Evolutionary conservation across 2,113 vertebrate species (phyloP), one percentile per base, ranked within the genome.

Genomic region (Cathartes aura): DNA sequence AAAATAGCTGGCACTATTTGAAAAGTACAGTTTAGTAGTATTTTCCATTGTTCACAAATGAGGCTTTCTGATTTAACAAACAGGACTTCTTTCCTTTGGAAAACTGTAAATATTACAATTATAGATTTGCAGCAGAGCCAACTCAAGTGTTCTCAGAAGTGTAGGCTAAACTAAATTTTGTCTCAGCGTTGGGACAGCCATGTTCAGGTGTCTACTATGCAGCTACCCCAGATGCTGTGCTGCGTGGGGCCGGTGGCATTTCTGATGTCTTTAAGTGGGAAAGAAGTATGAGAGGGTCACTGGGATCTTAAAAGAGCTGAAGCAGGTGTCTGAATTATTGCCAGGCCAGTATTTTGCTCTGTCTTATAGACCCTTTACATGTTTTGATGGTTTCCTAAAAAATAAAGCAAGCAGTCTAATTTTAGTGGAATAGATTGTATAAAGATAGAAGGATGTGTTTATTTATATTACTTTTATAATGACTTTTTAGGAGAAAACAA

Each of bases 11-110:
- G 64, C 62, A 62, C 52, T 66, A 15, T 85, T 93, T 91, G 75
- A 84, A 82, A 90, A 92, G 48, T 48, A 76, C 53, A 58, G 30
- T 87, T 76, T 60, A 72, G 86, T 75, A 60, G 64, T 79, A 68
- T 94, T 97, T 97, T 96, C 81, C 93, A 76, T 96, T 96, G 83
- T 94, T 97, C 95, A 80, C 23, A 58, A 50, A 62, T 48, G 48
- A 79, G 23, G 11, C 62, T 72, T 91, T 66, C 8, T 85, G 34
- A 58, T 94, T 87, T 85, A 82, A 75, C 20, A 82, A 56, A 53
- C 6, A 76, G 45, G 26, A 34, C 15, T 87, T 64, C 48, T 91
- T 87, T 87, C 60, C 48, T 92, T 87, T 70, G 70, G 62, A 91
- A 91, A 79, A 73, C 45, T 70, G 58, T 56, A 91, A 91, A 62